Evolutionary conservation across 1,140 invertebrate genomes (phyloP), one percentile per base, ranked within the genome.

Genomic region (Ceratina calcarata): DNA sequence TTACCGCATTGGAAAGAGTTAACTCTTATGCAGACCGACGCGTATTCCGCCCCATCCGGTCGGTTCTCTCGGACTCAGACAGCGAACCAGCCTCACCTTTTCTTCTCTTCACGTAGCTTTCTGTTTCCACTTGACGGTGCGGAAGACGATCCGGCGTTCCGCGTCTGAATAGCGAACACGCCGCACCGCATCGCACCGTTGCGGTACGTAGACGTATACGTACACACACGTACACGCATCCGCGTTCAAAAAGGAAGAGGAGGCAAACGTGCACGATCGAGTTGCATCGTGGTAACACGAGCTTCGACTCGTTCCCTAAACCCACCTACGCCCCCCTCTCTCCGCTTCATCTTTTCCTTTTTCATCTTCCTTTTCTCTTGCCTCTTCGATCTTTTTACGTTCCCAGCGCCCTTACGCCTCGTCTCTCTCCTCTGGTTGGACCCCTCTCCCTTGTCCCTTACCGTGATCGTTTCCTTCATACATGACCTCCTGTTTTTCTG

Each of bases 51-150:
- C 15, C 37, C 32, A 58, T 74, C 51, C 71, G 61, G 15, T 67
- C 37, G 37, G 49, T 18, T 60, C 37, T 24, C 27, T 16, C 51
- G 13, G 22, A 58, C 13, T 16, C 65, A 53, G 70, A 27, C 53
- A 58, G 24, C 45, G 6, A 45, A 45, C 37, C 66, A 32, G 49
- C 64, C 51, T 68, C 81, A 62, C 64, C 68, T 55, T 75, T 75
- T 80, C 74, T 83, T 69, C 82, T 70, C 78, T 70, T 70, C 45
- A 45, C 78, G 70, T 74, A 60, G 70, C 79, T 86, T 86, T 86
- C 84, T 82, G 83, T 85, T 86, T 86, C 84, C 83, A 84, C 83
- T 86, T 82, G 83, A 74, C 75, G 70, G 83, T 68, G 83, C 79
- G 83, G 84, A 86, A 86, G 84, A 85, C 83, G 84, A 86, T 85